Evolutionary conservation across 2,113 vertebrate genomes (phyloP).

Genomic region (Excalfactoria chinensis): DNA sequence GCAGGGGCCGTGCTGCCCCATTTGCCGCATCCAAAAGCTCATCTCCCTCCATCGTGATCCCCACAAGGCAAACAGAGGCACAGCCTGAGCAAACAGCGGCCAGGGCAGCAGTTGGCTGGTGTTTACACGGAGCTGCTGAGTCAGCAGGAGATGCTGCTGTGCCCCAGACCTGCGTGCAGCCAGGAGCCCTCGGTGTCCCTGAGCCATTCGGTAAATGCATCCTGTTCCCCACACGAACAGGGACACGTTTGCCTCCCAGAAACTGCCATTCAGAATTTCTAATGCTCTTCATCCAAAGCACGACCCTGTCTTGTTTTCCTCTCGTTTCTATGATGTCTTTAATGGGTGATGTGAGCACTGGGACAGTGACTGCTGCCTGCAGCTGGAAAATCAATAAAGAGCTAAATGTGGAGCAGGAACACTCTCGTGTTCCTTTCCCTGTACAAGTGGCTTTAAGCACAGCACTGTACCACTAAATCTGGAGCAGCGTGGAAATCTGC

Average conservation of each 20-base stretch:
- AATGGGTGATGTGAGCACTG: background rate
- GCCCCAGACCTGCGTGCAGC: too few species aligned
- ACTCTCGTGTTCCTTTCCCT: background rate
- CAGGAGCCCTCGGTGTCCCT: background rate
- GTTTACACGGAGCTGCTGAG: slow-evolving; percentile 59
- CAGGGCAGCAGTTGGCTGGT: background rate
- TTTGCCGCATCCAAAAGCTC: background rate
- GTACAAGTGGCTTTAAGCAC: background rate
- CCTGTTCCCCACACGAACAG: background rate
- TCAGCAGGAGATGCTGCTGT: too few species aligned
- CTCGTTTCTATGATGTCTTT: background rate
- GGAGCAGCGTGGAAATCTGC: rapidly evolving
- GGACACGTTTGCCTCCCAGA: background rate
- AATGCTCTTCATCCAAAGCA: background rate
- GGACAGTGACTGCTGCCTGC: background rate
- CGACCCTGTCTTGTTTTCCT: background rate
- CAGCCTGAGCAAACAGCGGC: slow-evolving; percentile 39
- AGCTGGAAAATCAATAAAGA: slow-evolving; percentile 49
- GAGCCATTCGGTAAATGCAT: background rate
- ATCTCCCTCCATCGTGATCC: slow-evolving; percentile 48
- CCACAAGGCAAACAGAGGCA: slow-evolving; percentile 33
- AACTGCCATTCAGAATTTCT: background rate
- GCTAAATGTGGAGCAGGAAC: background rate
- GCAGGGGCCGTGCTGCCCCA: background rate
- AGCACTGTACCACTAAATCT: background rate